Conservation (phyloP, 2,888 invertebrate species). For the Acanthosepion pharaonis region DNA sequence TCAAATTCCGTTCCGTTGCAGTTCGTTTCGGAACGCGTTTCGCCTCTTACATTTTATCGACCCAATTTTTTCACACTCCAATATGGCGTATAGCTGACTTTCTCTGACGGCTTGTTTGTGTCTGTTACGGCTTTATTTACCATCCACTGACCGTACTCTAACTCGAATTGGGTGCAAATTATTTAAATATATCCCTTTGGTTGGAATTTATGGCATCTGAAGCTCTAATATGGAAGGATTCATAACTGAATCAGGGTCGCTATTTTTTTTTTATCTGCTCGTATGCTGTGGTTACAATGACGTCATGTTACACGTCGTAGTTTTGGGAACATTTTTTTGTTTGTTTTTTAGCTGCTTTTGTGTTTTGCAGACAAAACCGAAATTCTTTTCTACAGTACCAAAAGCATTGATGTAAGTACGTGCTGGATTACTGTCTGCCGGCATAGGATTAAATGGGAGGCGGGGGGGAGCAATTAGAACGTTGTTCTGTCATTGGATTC, state of each 20-base stretch:
- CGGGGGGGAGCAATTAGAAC: not conserved
- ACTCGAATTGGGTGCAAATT: not conserved
- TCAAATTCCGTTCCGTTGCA: conserved; percentile 40
- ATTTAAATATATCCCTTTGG: not conserved
- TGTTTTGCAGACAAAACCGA: conserved; percentile 33
- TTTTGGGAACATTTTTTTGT: not conserved
- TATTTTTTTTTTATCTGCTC: not conserved
- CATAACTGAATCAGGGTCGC: not conserved
- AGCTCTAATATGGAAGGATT: not conserved
- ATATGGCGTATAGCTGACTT: conserved; percentile 6
- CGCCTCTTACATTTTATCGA: conserved; percentile 35
- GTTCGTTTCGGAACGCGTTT: conserved; percentile 23
- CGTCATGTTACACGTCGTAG: conserved; percentile 33
- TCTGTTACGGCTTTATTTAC: not conserved
- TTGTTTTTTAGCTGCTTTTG: not conserved
- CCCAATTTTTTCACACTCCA: conserved; percentile 44
- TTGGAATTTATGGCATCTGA: not conserved
- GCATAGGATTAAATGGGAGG: not conserved
- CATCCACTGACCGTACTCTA: not conserved
- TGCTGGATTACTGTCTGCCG: not conserved
- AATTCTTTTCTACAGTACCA: not conserved
- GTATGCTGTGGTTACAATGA: not conserved
- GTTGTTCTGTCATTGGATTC: too few species aligned
- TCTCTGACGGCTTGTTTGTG: not conserved
- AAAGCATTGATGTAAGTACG: conserved; percentile 8